These are phyloP conservation scores for Dendronephthya gigantea DNA, from an alignment of 64 coral and sea anemone species.

Conservation along the genomic window DNA sequence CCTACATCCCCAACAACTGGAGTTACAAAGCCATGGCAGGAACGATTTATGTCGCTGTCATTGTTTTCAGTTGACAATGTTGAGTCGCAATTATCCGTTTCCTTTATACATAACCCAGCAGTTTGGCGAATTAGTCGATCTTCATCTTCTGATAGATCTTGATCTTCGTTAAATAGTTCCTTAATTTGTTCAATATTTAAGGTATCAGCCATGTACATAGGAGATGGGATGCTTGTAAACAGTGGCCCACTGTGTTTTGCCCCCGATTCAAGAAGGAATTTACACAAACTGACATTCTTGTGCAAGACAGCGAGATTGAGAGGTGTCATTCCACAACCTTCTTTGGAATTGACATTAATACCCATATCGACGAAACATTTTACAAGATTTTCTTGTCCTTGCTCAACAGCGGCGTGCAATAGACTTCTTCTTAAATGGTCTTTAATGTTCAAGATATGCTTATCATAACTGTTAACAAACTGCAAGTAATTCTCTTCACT, in stretches of 20 bases:
- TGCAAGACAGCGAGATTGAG: conserved; percentile 6
- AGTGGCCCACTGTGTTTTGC: not conserved
- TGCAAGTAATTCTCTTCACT: not conserved
- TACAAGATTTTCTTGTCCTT: not conserved
- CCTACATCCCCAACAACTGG: conserved; percentile 24
- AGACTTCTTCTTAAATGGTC: conserved; percentile 9
- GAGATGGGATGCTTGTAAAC: conserved; percentile 17
- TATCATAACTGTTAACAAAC: not conserved
- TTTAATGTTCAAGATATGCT: not conserved
- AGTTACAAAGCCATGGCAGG: not conserved
- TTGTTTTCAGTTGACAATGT: not conserved
- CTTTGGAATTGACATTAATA: not conserved
- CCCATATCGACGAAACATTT: conserved; percentile 10
- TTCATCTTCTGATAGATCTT: not conserved
- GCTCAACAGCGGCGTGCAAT: conserved; percentile 21
- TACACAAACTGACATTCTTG: not conserved
- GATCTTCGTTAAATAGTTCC: not conserved
- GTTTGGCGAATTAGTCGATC: not conserved
- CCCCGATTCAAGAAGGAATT: not conserved
- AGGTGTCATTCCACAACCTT: conserved; percentile 23
- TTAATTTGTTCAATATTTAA: not conserved
- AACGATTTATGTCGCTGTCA: not conserved
- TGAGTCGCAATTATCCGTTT: too few species aligned
- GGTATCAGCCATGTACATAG: not conserved
- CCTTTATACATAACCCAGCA: not conserved